Percentiles rank a stretch among this genome's conserved stretches.
Conservation (phyloP, 2,888 invertebrate species). For the Prosopocoilus inquinatus region DNA sequence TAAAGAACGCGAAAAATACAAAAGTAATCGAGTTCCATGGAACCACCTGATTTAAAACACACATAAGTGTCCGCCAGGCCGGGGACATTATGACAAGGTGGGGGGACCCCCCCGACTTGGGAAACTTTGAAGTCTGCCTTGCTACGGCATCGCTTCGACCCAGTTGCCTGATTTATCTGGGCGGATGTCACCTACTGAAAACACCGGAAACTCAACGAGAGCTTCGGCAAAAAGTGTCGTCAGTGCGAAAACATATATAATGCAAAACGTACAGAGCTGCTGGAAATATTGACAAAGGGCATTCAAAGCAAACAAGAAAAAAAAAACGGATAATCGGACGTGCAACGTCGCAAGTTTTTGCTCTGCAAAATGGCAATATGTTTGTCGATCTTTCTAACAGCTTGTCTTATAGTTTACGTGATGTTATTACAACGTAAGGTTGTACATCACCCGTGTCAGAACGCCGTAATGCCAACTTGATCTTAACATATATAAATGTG, state of each 20-base stretch:
- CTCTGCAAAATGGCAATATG: constrained; percentile 28
- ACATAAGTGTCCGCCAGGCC: constrained; percentile 37
- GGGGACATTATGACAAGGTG: constrained; percentile 37
- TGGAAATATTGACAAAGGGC: constrained; percentile 18
- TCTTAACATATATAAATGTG: constrained; percentile 22
- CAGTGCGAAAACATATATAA: constrained; percentile 30
- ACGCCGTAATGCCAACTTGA: constrained; percentile 28
- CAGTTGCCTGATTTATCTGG: constrained; percentile 44
- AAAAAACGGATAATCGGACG: constrained; percentile 1
- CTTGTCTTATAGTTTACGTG: constrained; percentile 38
- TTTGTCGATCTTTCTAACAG: constrained; percentile 31
- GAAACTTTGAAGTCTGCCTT: constrained; percentile 32
- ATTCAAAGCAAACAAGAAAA: neutral
- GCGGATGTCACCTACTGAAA: constrained; percentile 36
- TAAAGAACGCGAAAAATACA: constrained; percentile 24
- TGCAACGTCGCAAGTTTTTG: constrained; percentile 17
- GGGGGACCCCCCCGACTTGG: constrained; percentile 23
- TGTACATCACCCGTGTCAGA: constrained; percentile 33
- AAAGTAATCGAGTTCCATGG: constrained; percentile 19
- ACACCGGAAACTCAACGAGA: constrained; percentile 37
- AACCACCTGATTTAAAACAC: constrained; percentile 38
- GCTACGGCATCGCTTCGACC: constrained; percentile 41
- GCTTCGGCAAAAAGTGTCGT: constrained; percentile 28
- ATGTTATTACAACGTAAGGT: constrained; percentile 34
- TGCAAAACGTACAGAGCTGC: constrained; percentile 28